Conservation (phyloP, 2,888 invertebrate genomes). For the Polymixis flavicincta region DNA sequence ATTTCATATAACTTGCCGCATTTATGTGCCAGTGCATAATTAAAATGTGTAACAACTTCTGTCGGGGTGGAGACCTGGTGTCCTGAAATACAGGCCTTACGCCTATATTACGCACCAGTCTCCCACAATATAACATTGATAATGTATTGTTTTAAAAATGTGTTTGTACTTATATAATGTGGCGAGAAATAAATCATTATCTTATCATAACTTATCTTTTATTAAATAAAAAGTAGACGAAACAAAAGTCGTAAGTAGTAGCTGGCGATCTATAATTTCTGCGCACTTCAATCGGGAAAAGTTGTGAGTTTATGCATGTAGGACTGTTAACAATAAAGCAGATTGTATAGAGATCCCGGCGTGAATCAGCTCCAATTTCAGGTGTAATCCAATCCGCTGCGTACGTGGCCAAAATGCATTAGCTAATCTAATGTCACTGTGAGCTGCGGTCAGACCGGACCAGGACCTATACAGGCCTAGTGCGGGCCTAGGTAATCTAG, state of each 20-base stretch:
- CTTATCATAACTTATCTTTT: too few relatives aligned
- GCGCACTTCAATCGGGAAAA: background rate
- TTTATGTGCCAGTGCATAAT: too few relatives aligned
- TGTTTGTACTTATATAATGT: too few relatives aligned
- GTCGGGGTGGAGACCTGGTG: too few relatives aligned
- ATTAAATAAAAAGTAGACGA: background rate
- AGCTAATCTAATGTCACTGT: conserved; percentile 11
- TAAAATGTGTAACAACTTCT: too few relatives aligned
- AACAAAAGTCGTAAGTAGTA: background rate
- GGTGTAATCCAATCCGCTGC: conserved; percentile 8
- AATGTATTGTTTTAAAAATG: too few relatives aligned
- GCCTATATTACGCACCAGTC: too few relatives aligned
- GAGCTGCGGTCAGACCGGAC: background rate
- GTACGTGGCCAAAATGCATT: conserved; percentile 15
- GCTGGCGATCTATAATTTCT: background rate
- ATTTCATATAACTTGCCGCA: too few relatives aligned
- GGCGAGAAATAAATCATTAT: too few relatives aligned
- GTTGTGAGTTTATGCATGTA: background rate
- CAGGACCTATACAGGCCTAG: background rate
- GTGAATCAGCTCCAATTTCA: background rate
- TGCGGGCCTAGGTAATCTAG: background rate
- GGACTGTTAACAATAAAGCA: background rate
- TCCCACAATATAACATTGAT: too few relatives aligned
- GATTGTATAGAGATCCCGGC: background rate
- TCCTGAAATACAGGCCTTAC: too few relatives aligned